Conservation (phyloP, 2,113 vertebrate species). For the Ageneiosus marmoratus region DNA sequence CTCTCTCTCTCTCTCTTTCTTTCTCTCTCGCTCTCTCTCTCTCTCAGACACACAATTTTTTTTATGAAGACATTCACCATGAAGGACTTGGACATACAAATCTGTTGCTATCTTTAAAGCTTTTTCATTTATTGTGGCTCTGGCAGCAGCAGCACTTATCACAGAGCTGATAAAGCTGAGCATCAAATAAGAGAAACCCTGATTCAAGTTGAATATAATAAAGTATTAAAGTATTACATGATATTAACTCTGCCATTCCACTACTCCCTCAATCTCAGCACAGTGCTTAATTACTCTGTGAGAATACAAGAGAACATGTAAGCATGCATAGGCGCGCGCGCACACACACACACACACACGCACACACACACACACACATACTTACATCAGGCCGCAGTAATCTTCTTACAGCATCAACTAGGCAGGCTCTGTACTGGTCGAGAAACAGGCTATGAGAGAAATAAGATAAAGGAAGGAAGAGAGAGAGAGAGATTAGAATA, state of each 20-base stretch:
- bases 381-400: slow-evolving; percentile 95
- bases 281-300: slow-evolving; percentile 87
- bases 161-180: slow-evolving; percentile 84
- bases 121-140: slow-evolving; percentile 64
- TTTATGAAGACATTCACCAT: slow-evolving; percentile 78
- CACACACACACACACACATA: slow-evolving; percentile 67
- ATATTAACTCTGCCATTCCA: slow-evolving; percentile 97
- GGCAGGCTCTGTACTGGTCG: slow-evolving; percentile 95
- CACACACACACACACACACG: slow-evolving; percentile 20
- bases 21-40: background rate
- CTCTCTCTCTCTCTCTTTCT: background rate
- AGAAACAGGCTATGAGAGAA: slow-evolving; percentile 87
- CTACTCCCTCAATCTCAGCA: slow-evolving; percentile 88
- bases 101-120: slow-evolving; percentile 90
- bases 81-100: slow-evolving; percentile 73
- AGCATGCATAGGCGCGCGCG: slow-evolving; percentile 54
- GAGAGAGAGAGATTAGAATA: slow-evolving; percentile 65
- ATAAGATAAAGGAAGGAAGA: slow-evolving; percentile 22
- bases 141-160: slow-evolving; percentile 87
- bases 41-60: slow-evolving; percentile 57
- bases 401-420: slow-evolving; percentile 98
- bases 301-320: slow-evolving; percentile 72
- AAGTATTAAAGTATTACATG: slow-evolving; percentile 99
- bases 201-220: slow-evolving; percentile 96
- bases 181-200: slow-evolving; percentile 88